These are phyloP conservation scores for Trichopria drosophilae DNA, from an alignment of 2,888 invertebrate species.

Conservation along the genomic window DNA sequence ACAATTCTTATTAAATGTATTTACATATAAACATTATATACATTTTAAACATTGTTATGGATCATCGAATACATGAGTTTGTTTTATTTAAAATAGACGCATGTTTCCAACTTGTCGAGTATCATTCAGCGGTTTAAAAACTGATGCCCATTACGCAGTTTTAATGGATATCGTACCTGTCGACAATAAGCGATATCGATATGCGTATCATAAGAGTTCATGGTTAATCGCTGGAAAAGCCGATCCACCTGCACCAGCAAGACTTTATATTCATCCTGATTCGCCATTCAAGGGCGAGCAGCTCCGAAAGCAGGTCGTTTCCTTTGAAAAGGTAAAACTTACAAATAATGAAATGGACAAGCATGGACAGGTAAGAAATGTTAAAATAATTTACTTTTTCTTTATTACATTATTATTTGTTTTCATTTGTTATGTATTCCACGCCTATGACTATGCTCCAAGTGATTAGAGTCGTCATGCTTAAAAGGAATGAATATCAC, in stretches of 20 bases:
- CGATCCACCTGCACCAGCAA: slow-evolving; percentile 91
- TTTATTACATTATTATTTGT: not conserved
- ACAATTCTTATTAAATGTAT: too few species aligned
- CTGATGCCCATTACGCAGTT: slow-evolving; percentile 86
- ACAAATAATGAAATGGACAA: slow-evolving; percentile 98
- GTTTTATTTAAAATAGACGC: too few species aligned
- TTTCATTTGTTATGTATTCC: too few species aligned
- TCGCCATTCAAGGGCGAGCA: slow-evolving; percentile 95
- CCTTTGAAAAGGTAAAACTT: slow-evolving; percentile 97
- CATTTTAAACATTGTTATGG: too few species aligned
- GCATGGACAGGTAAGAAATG: slow-evolving; percentile 81
- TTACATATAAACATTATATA: too few species aligned
- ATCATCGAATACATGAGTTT: too few species aligned
- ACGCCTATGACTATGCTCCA: too few species aligned
- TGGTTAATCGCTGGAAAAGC: slow-evolving; percentile 99
- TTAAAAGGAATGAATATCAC: too few species aligned
- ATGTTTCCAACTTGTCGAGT: slow-evolving; percentile 98
- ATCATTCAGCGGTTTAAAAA: slow-evolving; percentile 83
- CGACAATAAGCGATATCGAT: slow-evolving; percentile 93
- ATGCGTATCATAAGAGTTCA: slow-evolving; percentile 97
- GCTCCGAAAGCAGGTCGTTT: slow-evolving; percentile 92
- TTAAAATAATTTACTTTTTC: slow-evolving; percentile 1
- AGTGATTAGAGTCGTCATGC: too few species aligned
- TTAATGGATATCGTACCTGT: slow-evolving; percentile 96
- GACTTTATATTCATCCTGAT: slow-evolving; percentile 95